Base-by-base conservation (phyloP, 2,797 vertebrate species). In the Cirrhinus mrigala region DNA sequence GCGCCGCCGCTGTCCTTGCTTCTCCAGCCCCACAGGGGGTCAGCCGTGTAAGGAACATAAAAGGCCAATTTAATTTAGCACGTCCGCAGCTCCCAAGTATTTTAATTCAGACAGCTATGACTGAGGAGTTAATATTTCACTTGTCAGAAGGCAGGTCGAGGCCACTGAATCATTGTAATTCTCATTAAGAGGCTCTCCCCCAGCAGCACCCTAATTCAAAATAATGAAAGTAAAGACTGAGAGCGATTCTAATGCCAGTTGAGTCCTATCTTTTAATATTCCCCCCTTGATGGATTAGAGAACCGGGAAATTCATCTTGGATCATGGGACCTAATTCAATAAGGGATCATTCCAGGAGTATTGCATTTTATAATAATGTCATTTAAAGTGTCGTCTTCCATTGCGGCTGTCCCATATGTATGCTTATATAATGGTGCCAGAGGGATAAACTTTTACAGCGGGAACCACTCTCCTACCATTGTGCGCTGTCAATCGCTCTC, bases 341-440 rank as follows among this genome's bases (percentile, higher is more conserved):
- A 99, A 99, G 96, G 97, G 97, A 99, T 99, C 98, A 99, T 99
- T 99, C 97, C 98, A 97, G 97, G 98, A 99, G 98, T 99, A 99
- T 99, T 99, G 98, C 98, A 99, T 99, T 99, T 99, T 99, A 99
- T 99, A 99, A 99, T 99, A 98, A 99, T 99, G 98, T 99, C 98
- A 99, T 99, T 99, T 99, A 98, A 99, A 98, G 98, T 99, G 98
- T 99, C 98, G 97, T 98, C 97, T 99, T 98, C 98, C 97, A 99
- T 99, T 99, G 97, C 96, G 97, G 96, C 98, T 95, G 96, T 98
- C 98, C 98, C 98, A 97, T 97, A 98, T 97, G 98, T 97, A 97
- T 97, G 97, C 97, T 99, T 99, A 98, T 98, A 98, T 88, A 97
- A 97, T 96, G 96, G 96, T 97, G 97, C 97, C 97, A 92, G 91